Percentiles rank a stretch among this genome's conserved stretches.
Evolutionary conservation across 2,797 vertebrate genomes (phyloP).

Genomic region (Mionectes olivaceus): DNA sequence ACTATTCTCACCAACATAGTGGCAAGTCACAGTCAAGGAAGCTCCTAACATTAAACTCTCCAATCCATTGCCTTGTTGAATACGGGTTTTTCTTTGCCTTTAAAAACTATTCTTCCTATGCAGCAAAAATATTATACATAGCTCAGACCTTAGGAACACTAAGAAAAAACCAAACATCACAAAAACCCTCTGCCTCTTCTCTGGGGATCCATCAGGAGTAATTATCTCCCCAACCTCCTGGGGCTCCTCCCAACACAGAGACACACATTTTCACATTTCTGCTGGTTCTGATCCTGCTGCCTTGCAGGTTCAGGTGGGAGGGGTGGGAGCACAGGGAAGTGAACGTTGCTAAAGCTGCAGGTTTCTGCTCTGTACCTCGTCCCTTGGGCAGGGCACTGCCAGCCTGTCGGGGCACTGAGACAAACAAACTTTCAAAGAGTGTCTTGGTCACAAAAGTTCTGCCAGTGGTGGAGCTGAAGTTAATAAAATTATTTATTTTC

Average conservation of each 20-base stretch:
- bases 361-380: neutral
- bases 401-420: neutral
- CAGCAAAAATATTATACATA: neutral
- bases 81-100: neutral
- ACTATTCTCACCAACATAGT: accelerated
- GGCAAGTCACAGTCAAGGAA: neutral
- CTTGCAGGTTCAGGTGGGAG: neutral
- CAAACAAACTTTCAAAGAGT: neutral
- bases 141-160: neutral
- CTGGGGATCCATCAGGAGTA: neutral
- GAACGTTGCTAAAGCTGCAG: neutral
- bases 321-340: neutral
- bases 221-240: neutral
- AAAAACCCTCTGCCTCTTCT: neutral
- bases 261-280: neutral
- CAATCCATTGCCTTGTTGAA: neutral
- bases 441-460: neutral
- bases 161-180: neutral
- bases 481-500: neutral
- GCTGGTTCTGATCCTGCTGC: neutral
- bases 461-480: neutral
- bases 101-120: neutral
- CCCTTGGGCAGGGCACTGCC: neutral
- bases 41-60: neutral
- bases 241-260: neutral